phyloP scores from a whole-genome alignment of 2,888 invertebrate species.

The Nemurella pictetii region DNA sequence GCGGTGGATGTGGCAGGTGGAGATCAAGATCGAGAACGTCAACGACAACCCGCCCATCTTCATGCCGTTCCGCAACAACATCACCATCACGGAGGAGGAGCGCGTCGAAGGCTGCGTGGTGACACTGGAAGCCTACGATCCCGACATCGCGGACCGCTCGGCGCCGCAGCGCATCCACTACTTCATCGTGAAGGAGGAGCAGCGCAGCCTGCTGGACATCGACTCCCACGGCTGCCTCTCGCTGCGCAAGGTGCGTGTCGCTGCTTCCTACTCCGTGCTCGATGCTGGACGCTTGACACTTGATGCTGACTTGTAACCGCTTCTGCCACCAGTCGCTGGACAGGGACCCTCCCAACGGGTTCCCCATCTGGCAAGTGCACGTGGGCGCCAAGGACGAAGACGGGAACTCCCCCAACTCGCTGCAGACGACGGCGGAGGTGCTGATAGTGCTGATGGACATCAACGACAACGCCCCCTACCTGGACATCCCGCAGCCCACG shows the following conservation, averaged over 20 bases:
- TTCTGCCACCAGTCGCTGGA: constrained; percentile 70
- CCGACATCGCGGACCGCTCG: constrained; percentile 76
- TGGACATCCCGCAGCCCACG: constrained; percentile 77
- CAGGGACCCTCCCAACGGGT: constrained; percentile 86
- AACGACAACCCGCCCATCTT: constrained; percentile 94
- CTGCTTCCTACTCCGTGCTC: neutral
- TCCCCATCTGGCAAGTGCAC: constrained; percentile 71
- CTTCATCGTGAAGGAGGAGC: constrained; percentile 71
- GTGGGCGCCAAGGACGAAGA: constrained; percentile 76
- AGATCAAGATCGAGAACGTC: constrained; percentile 83
- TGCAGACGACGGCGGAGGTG: constrained; percentile 68
- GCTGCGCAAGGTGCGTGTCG: constrained; percentile 59
- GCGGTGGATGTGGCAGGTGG: constrained; percentile 52
- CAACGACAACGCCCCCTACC: constrained; percentile 92
- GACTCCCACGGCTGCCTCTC: constrained; percentile 75
- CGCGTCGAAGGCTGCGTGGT: constrained; percentile 71
- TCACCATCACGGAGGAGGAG: constrained; percentile 75
- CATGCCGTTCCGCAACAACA: constrained; percentile 66
- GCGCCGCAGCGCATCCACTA: constrained; percentile 80
- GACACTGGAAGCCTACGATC: constrained; percentile 76
- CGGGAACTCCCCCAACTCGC: constrained; percentile 59
- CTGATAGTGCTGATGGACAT: constrained; percentile 70
- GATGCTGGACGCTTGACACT: too few relatives aligned
- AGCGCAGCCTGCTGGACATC: constrained; percentile 70
- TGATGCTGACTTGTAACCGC: too few relatives aligned